phyloP scores from a whole-genome alignment of 2,113 vertebrate genomes.

The human (Homo sapiens) region DNA sequence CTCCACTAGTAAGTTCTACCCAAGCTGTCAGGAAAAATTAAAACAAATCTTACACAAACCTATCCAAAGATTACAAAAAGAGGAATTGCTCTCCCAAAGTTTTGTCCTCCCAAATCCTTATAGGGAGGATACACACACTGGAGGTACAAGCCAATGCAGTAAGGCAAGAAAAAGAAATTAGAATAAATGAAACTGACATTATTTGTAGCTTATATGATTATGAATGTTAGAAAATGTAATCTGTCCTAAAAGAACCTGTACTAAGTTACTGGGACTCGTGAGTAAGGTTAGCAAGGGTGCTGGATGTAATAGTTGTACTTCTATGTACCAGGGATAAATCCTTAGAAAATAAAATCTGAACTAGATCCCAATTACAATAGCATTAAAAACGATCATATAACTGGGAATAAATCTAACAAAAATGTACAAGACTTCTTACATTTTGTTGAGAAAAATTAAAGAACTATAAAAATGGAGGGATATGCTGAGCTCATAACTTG shows the following conservation, averaged over 20 bases:
- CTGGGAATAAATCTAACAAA: background rate
- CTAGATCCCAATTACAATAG: fast-evolving
- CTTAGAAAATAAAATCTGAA: background rate
- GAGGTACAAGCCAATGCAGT: no score
- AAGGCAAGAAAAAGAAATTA: background rate
- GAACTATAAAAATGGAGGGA: background rate
- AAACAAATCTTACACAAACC: background rate
- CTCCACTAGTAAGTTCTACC: background rate
- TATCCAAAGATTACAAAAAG: background rate
- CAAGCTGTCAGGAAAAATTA: background rate
- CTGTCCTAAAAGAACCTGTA: background rate
- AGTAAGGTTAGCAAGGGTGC: no score
- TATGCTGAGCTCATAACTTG: fast-evolving
- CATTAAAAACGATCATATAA: background rate
- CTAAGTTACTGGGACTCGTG: fast-evolving
- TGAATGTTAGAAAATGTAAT: no score
- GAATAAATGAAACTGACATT: background rate
- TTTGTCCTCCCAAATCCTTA: background rate
- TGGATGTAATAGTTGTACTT: fast-evolving
- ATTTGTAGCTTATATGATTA: background rate
- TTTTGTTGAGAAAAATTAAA: background rate
- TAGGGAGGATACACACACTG: no score
- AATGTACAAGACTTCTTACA: fast-evolving
- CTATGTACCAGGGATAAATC: background rate
- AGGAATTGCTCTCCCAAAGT: background rate